phyloP scores from a whole-genome alignment of 2,888 invertebrate genomes.

The Tetragnatha montana region DNA sequence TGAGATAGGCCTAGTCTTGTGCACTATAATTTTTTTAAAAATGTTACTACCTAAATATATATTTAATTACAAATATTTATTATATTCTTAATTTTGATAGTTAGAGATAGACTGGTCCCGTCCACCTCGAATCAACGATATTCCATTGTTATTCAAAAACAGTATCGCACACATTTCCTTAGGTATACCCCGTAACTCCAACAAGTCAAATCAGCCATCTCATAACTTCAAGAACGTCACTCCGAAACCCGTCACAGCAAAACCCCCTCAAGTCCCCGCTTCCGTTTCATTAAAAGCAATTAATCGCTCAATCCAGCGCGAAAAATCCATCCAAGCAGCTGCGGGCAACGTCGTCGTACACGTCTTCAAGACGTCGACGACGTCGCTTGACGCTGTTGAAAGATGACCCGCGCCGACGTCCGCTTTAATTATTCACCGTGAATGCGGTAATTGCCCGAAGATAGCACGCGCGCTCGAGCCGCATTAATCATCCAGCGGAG shows the following conservation, averaged over 20 bases:
- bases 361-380: constrained; percentile 33
- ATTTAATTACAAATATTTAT: too few relatives aligned
- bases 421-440: constrained; percentile 60
- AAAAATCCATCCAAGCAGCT: constrained; percentile 22
- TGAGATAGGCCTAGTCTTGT: too few relatives aligned
- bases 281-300: constrained; percentile 49
- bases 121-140: too few relatives aligned
- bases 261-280: background rate
- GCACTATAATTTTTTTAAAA: too few relatives aligned
- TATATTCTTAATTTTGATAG: too few relatives aligned
- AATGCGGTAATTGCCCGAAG: constrained; percentile 57
- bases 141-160: too few relatives aligned
- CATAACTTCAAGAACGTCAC: background rate
- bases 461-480: constrained; percentile 16
- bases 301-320: constrained; percentile 27
- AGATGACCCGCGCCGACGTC: constrained; percentile 62
- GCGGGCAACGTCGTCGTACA: constrained; percentile 38
- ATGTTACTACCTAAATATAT: too few relatives aligned
- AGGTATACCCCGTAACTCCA: too few relatives aligned
- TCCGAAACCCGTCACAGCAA: background rate
- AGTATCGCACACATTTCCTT: too few relatives aligned
- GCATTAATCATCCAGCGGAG: constrained; percentile 59
- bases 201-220: too few relatives aligned
- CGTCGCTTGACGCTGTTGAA: constrained; percentile 60
- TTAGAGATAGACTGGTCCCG: too few relatives aligned